A percentile compares a stretch with the other conserved stretches of the same genome.
Conservation (phyloP, 2,113 vertebrate species). For the Entomyzon cyanotis region DNA sequence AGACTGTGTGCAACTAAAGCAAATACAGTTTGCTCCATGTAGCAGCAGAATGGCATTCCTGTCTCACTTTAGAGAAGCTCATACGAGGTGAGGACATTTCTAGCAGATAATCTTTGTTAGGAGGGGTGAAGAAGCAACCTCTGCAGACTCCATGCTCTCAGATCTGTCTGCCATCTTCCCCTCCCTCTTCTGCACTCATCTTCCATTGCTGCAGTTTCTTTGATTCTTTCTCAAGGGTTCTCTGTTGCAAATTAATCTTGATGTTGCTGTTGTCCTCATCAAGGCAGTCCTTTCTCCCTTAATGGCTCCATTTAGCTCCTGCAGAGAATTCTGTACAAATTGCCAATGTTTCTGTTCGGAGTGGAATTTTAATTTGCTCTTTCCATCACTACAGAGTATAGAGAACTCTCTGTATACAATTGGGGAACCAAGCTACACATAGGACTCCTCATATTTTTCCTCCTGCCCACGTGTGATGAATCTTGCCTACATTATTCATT, state of each 20-base stretch:
- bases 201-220: background rate
- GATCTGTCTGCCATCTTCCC: background rate
- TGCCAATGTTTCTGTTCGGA: background rate
- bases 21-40: background rate
- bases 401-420: background rate
- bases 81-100: background rate
- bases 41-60: background rate
- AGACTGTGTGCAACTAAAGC: background rate
- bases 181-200: background rate
- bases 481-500: background rate
- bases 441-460: background rate
- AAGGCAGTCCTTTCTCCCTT: constrained; percentile 12
- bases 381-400: background rate
- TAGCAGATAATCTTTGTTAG: background rate
- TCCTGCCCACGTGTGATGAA: accelerated
- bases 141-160: background rate
- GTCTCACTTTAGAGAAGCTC: background rate
- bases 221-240: background rate
- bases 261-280: background rate
- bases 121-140: background rate
- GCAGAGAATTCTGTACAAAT: background rate
- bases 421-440: background rate
- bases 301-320: background rate
- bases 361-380: constrained; percentile 13
- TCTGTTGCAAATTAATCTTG: background rate